A percentile compares a stretch with the other conserved stretches of the same genome.
phyloP scores from a whole-genome alignment of 2,797 vertebrate species.

The Sphenopsis melanotis region DNA sequence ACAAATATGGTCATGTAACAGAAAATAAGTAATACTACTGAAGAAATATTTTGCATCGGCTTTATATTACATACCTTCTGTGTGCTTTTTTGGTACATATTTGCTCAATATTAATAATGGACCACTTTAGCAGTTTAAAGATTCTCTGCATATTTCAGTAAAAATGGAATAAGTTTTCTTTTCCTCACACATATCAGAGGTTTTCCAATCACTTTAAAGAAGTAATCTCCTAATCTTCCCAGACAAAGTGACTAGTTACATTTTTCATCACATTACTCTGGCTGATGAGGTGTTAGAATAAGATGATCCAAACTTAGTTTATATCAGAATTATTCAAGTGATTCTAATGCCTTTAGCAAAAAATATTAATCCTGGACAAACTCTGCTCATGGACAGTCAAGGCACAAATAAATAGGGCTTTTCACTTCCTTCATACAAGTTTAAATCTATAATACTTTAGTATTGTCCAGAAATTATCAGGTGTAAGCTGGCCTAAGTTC shows the following conservation, averaged over 20 bases:
- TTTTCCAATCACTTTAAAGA: neutral
- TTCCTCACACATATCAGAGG: neutral
- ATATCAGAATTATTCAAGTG: conserved; percentile 16
- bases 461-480: neutral
- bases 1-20: neutral
- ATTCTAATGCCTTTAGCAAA: neutral
- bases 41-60: neutral
- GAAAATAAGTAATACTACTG: neutral
- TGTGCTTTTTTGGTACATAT: neutral
- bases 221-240: neutral
- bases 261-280: neutral
- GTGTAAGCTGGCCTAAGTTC: neutral
- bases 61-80: neutral
- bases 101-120: neutral
- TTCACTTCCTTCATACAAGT: neutral
- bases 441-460: neutral
- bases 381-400: neutral
- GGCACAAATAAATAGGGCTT: neutral
- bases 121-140: neutral
- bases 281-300: neutral
- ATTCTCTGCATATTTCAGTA: neutral
- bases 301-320: conserved; percentile 11
- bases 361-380: neutral
- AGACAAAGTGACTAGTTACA: neutral
- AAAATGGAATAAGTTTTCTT: neutral